Percentiles rank a stretch among this genome's conserved stretches.
Conservation (phyloP, 2,113 vertebrate genomes). For the Leptocoma aspasia region DNA sequence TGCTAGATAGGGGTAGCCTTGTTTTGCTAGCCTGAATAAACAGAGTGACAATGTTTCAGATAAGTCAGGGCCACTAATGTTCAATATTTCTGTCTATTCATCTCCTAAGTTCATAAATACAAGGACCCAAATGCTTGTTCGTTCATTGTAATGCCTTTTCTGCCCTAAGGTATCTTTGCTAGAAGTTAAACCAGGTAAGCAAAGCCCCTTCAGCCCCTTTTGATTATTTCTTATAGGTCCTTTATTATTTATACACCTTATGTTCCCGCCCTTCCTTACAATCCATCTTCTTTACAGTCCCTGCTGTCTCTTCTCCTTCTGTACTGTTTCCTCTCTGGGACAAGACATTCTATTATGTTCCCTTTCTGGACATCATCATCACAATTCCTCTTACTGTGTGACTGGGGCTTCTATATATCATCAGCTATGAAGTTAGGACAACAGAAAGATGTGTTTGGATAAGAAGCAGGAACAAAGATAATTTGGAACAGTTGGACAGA, state of each 20-base stretch:
- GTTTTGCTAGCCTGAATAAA: conserved; percentile 43
- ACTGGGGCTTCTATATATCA: background rate
- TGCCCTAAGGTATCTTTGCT: background rate
- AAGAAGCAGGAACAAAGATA: conserved; percentile 35
- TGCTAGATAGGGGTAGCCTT: background rate
- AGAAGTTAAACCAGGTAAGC: background rate
- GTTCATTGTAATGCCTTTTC: background rate
- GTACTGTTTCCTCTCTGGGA: background rate
- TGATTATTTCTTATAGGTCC: background rate
- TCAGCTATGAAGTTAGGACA: background rate
- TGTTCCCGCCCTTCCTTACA: background rate
- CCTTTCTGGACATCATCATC: background rate
- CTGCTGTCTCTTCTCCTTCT: background rate
- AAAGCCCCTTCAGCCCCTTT: background rate
- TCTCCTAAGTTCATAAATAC: background rate
- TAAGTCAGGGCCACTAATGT: conserved; percentile 5
- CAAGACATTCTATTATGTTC: background rate
- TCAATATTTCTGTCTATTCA: background rate
- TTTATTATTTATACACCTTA: background rate
- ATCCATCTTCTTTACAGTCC: background rate
- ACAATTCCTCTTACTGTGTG: background rate
- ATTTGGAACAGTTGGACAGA: background rate
- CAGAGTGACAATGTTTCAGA: conserved; percentile 18
- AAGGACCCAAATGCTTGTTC: background rate
- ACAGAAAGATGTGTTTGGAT: background rate